These are phyloP conservation scores for Euproctis similis DNA, from an alignment of 2,888 invertebrate genomes.

Conservation along the genomic window DNA sequence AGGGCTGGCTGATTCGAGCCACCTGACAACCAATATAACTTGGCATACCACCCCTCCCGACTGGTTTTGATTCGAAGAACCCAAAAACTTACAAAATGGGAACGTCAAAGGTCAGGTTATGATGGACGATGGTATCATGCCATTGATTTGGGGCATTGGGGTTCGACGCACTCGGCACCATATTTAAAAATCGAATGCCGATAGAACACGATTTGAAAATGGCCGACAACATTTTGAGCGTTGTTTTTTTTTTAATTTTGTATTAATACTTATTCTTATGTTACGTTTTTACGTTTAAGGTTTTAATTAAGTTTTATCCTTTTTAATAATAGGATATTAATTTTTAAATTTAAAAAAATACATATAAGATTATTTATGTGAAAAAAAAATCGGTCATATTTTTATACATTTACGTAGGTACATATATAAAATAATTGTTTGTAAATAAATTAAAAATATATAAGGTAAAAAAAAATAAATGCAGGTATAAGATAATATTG, in stretches of 20 bases:
- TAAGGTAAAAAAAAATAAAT: conserved; percentile 28
- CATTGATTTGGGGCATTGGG: conserved; percentile 58
- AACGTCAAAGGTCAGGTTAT: conserved; percentile 33
- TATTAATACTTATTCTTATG: too few species aligned
- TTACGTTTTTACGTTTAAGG: too few species aligned
- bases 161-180: conserved; percentile 67
- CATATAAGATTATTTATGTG: conserved; percentile 14
- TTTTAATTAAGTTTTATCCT: conserved; percentile 33
- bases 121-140: conserved; percentile 47
- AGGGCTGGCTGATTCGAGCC: conserved; percentile 57
- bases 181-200: conserved; percentile 62
- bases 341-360: conserved; percentile 23
- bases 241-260: too few species aligned
- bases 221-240: conserved; percentile 39
- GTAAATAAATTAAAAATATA: conserved; percentile 33
- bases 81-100: conserved; percentile 28
- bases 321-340: conserved; percentile 23
- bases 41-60: conserved; percentile 38
- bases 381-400: conserved; percentile 15
- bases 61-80: conserved; percentile 19
- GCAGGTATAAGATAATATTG: conserved; percentile 39
- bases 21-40: conserved; percentile 33
- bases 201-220: conserved; percentile 56
- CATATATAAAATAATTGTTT: too few species aligned
- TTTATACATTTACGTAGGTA: conserved; percentile 46